Conservation (phyloP, 2,113 vertebrate genomes). For the Tetrao urogallus region DNA sequence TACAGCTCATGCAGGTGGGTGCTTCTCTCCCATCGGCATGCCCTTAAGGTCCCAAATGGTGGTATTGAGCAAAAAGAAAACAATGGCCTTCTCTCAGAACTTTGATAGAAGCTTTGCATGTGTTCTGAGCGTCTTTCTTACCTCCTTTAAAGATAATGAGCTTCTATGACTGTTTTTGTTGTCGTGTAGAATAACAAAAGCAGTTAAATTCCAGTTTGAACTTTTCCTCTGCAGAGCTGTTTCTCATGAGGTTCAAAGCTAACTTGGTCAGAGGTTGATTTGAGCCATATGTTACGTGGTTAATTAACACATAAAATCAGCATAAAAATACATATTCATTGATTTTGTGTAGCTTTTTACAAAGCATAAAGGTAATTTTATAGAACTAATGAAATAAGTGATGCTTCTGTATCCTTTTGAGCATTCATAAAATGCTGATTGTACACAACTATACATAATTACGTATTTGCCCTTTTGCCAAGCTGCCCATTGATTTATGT, state of each 20-base stretch:
- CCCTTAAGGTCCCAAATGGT: not conserved
- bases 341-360: not conserved
- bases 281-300: not conserved
- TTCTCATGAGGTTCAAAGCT: not conserved
- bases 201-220: not conserved
- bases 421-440: not conserved
- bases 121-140: not conserved
- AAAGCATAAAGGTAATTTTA: not conserved
- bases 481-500: constrained; percentile 23
- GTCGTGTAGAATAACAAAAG: not conserved
- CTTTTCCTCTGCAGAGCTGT: not conserved
- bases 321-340: constrained; percentile 32
- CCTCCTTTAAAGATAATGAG: not conserved
- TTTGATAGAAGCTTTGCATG: not conserved
- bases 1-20: not conserved
- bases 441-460: not conserved
- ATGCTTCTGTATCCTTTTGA: not conserved
- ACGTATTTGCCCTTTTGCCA: not conserved
- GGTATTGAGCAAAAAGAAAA: not conserved
- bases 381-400: constrained; percentile 7
- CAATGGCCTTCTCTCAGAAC: not conserved
- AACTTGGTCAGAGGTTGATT: not conserved
- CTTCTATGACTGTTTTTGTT: not conserved
- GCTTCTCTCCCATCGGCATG: not conserved
- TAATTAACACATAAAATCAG: constrained; percentile 17